Evolutionary conservation across 1,140 invertebrate genomes (phyloP).

Genomic region (Ptiloglossa arizonensis): DNA sequence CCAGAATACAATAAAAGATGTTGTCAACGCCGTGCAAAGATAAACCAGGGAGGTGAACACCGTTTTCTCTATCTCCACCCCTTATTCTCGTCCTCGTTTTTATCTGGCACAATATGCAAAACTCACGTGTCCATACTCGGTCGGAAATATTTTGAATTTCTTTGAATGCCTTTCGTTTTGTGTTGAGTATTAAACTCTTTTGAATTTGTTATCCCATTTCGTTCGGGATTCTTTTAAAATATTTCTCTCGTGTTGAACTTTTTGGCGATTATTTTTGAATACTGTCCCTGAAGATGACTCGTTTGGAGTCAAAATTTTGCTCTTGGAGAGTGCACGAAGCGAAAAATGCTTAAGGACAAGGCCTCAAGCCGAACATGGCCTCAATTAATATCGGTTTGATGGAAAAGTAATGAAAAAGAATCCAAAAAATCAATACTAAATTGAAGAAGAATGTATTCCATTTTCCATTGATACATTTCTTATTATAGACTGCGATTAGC

Average conservation of each 20-base stretch:
- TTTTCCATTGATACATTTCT: conserved; percentile 36
- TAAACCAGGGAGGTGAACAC: conserved; percentile 78
- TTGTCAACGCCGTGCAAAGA: conserved; percentile 90
- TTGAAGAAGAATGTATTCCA: conserved; percentile 19
- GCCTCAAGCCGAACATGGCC: conserved; percentile 33
- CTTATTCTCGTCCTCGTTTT: conserved; percentile 37
- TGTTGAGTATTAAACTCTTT: neutral
- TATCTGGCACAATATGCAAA: neutral
- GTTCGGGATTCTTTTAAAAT: neutral
- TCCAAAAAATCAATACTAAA: conserved; percentile 25
- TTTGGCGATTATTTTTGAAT: neutral
- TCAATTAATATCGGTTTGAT: conserved; percentile 40
- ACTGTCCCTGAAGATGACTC: neutral
- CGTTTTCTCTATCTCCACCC: conserved; percentile 33
- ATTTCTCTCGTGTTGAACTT: neutral
- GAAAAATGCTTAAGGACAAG: conserved; percentile 16
- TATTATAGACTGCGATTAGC: conserved; percentile 50
- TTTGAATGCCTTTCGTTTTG: neutral
- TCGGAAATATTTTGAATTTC: conserved; percentile 13
- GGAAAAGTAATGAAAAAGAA: conserved; percentile 27
- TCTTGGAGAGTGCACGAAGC: neutral
- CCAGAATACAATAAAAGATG: conserved; percentile 90
- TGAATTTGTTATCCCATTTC: neutral
- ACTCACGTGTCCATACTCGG: neutral
- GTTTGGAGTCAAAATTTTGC: neutral